Evolutionary conservation across 2,888 invertebrate species (phyloP).

Genomic region (Cephus runcator): DNA sequence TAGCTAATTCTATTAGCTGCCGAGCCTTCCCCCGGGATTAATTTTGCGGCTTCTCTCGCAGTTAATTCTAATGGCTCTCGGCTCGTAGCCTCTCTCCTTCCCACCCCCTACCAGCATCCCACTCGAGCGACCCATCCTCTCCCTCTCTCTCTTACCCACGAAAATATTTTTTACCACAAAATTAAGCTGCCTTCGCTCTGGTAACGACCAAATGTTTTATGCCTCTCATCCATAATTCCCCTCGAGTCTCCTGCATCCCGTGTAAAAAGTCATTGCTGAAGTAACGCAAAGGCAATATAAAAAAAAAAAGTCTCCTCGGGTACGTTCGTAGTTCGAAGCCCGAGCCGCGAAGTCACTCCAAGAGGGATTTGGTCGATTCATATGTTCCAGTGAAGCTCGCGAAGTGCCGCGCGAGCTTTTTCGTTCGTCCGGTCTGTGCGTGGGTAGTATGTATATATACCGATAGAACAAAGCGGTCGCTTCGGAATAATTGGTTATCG

Average conservation of each 20-base stretch:
- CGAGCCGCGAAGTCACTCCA: not conserved
- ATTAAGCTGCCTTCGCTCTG: not conserved
- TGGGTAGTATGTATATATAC: not conserved
- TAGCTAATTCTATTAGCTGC: constrained; percentile 36
- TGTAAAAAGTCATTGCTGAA: not conserved
- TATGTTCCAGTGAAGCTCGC: not conserved
- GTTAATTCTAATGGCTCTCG: constrained; percentile 17
- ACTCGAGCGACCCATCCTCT: not conserved
- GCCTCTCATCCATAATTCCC: not conserved
- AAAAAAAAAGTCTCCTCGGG: no score
- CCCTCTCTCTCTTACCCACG: not conserved
- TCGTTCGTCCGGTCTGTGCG: not conserved
- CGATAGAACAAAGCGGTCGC: constrained; percentile 6
- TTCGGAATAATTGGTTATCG: constrained; percentile 49
- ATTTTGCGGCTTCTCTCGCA: constrained; percentile 27
- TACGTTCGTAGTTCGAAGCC: not conserved
- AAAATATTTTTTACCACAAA: not conserved
- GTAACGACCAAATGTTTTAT: not conserved
- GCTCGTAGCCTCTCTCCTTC: not conserved
- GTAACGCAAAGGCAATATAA: not conserved
- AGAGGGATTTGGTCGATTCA: not conserved
- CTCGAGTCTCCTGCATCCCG: not conserved
- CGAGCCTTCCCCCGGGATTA: constrained; percentile 35
- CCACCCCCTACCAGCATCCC: not conserved
- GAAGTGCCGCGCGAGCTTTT: not conserved